Evolutionary conservation across 2,888 invertebrate species (phyloP).

Genomic region (Nymphalis urticae): DNA sequence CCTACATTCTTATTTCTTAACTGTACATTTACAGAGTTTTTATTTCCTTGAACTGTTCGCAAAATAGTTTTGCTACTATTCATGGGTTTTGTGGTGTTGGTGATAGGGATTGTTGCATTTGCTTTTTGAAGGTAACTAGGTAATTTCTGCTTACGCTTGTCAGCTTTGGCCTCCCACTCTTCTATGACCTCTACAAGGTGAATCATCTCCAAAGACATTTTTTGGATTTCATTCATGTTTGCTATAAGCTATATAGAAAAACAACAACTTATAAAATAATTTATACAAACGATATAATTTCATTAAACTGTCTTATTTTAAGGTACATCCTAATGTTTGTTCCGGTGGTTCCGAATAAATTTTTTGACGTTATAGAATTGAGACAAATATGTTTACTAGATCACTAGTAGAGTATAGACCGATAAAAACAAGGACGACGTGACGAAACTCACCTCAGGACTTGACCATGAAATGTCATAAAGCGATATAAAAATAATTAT

Average conservation of each 20-base stretch:
- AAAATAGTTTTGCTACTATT: neutral
- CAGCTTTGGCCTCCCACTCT: constrained; percentile 21
- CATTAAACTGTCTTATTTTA: neutral
- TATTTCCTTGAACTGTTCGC: neutral
- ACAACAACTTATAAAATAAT: neutral
- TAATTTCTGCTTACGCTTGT: neutral
- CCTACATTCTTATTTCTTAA: neutral
- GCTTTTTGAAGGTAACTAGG: neutral
- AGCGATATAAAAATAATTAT: no score
- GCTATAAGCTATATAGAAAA: constrained; percentile 30
- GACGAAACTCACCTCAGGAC: no score
- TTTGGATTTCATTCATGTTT: constrained; percentile 37
- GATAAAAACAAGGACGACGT: no score
- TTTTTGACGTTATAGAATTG: no score
- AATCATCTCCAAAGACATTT: constrained; percentile 37
- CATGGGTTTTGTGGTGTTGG: neutral
- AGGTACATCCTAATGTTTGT: neutral
- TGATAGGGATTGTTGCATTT: neutral
- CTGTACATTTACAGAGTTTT: neutral
- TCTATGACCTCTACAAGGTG: constrained; percentile 35
- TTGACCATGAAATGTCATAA: no score
- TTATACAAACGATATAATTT: no score
- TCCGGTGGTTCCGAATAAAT: no score
- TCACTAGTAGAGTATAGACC: no score
- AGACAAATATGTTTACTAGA: no score